Evolutionary conservation across 2,113 vertebrate species (phyloP).

Genomic region (Lonchura striata): DNA sequence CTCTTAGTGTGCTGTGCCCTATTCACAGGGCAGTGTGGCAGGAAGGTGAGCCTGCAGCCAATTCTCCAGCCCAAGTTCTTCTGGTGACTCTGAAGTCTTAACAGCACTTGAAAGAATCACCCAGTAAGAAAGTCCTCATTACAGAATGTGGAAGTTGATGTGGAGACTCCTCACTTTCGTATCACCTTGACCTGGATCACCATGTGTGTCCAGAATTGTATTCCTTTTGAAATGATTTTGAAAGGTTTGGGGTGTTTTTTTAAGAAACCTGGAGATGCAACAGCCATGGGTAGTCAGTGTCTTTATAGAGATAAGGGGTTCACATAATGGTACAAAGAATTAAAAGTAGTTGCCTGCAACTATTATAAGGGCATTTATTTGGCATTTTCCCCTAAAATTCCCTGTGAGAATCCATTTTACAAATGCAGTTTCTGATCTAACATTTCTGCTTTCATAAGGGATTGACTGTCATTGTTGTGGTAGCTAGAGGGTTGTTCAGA

Average conservation of each 20-base stretch:
- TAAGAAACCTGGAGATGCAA: background rate
- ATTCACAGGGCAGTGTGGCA: background rate
- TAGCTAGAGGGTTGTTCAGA: background rate
- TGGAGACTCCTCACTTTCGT: background rate
- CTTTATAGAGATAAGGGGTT: background rate
- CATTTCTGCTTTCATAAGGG: background rate
- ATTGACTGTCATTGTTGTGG: background rate
- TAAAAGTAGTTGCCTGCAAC: background rate
- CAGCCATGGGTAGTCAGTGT: background rate
- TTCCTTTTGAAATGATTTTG: background rate
- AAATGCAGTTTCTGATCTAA: background rate
- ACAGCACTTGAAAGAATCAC: accelerated
- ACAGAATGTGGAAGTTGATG: background rate
- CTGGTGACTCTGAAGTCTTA: background rate
- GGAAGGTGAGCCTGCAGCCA: background rate
- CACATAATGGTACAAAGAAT: background rate
- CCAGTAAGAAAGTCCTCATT: background rate
- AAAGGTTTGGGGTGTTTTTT: background rate
- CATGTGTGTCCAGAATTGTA: background rate
- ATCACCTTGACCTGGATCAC: background rate
- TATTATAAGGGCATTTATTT: background rate
- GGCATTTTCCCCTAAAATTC: background rate
- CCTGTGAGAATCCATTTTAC: background rate
- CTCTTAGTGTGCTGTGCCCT: background rate
- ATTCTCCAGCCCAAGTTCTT: background rate